These are phyloP conservation scores for Plectropomus leopardus DNA, from an alignment of 2,113 vertebrate species.

Conservation along the genomic window DNA sequence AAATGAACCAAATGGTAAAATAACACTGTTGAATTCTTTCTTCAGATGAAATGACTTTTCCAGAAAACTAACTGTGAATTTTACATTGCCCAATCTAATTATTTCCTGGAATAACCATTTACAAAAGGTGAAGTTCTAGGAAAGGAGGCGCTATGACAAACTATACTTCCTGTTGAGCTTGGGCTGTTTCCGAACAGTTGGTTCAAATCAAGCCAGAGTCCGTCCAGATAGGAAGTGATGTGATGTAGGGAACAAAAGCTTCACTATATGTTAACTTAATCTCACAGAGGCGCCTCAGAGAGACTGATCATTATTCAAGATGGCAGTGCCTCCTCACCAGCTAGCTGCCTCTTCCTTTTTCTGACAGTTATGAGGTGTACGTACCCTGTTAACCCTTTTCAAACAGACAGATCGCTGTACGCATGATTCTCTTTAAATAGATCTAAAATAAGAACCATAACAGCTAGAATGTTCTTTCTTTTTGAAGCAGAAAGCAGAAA, in stretches of 20 bases:
- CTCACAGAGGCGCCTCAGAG: conserved; percentile 41
- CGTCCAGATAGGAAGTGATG: conserved; percentile 43
- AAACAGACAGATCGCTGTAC: no score
- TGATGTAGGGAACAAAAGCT: conserved; percentile 51
- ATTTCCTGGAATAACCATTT: not conserved
- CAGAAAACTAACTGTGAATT: not conserved
- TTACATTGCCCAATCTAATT: not conserved
- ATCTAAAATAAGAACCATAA: no score
- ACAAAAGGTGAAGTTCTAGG: not conserved
- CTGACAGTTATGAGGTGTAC: conserved; percentile 69
- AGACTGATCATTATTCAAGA: conserved; percentile 75
- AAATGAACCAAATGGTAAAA: not conserved
- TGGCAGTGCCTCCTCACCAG: conserved; percentile 58
- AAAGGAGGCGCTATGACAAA: conserved; percentile 4
- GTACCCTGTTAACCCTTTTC: conserved; percentile 51
- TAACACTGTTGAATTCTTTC: not conserved
- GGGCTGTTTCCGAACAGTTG: conserved; percentile 3
- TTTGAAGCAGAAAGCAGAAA: no score
- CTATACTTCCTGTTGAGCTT: conserved; percentile 2
- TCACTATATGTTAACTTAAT: conserved; percentile 58
- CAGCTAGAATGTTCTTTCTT: no score
- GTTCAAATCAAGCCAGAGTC: conserved; percentile 29
- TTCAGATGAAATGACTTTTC: conserved; percentile 1
- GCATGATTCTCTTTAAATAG: no score
- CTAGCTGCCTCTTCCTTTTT: conserved; percentile 50